Conservation (phyloP, 2,113 vertebrate genomes). For the Saguinus midas region DNA sequence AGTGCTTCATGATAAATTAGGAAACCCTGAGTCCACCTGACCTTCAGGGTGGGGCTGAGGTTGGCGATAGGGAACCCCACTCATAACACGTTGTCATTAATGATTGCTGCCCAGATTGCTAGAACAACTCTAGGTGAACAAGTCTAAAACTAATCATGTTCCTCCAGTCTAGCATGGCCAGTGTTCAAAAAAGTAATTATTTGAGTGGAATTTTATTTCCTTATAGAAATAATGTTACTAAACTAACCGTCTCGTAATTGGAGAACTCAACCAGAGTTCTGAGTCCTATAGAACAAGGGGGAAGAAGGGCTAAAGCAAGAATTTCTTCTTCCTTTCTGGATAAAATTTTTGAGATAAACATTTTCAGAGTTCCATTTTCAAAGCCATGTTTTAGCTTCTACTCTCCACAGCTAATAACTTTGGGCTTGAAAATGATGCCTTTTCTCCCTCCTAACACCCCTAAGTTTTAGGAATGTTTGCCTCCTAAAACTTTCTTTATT, state of each 20-base stretch:
- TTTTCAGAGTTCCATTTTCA: neutral
- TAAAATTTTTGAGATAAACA: neutral
- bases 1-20: neutral
- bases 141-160: neutral
- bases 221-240: neutral
- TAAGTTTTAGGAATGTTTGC: neutral
- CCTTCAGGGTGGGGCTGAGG: neutral
- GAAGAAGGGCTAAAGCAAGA: neutral
- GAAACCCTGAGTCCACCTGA: neutral
- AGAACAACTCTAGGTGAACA: neutral
- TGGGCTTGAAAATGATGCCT: neutral
- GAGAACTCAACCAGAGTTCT: neutral
- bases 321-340: neutral
- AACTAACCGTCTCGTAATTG: neutral
- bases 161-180: neutral
- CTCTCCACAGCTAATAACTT: neutral
- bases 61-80: neutral
- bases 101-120: neutral
- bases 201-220: neutral
- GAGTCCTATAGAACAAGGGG: neutral
- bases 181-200: neutral
- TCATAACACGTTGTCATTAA: neutral
- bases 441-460: neutral
- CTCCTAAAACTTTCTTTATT: too few species aligned
- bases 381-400: neutral